Base-by-base conservation (phyloP, 2,888 invertebrate genomes). In the Matsumyia berberina region DNA sequence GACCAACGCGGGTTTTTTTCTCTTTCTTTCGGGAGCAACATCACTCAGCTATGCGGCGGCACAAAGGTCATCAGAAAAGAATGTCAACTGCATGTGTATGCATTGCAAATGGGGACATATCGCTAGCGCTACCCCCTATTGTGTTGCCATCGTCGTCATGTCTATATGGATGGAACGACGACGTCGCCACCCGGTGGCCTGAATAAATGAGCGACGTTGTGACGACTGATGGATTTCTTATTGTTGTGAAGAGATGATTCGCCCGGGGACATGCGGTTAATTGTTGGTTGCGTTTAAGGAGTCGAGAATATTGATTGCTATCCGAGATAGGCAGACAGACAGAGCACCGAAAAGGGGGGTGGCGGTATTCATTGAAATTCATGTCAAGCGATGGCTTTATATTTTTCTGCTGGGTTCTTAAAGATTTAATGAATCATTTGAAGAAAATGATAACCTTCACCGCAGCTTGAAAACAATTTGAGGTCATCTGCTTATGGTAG, bases 1-100 rank as follows among this genome's bases (percentile, higher is more conserved):
- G 44, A 81, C 69, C 62, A 76, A 76, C 67, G 74, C 42, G 69
- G n/a, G 55, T 17, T 67, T 64, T 67, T 33, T 29, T 4, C 7
- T 39, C 17, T 0, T 58, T 17, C 11, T 19, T 53, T 37, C 33
- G 51, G 51, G 9, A 57, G 15, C 39, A 11, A 66, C 60, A 76
- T 64, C 74, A 29, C 49, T 70, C 42, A 66, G 33, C 19, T 42
- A 70, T 70, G 58, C 60, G n/a, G 69, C 31, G 57, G 49, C 72
- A 53, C 57, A 70, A 70, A 76, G 76, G 81, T 81, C 81, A 76
- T 33, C 70, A 62, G 31, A 62, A 58, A 74, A 67, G 44, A 60
- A 55, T 74, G 64, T 58, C 69, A 70, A 64, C 55, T 69, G 55
- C 44, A 58, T 35, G 46, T 31, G 66, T 35, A 29, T 62, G 55